Base-by-base conservation (phyloP, 1,140 invertebrate species). In the Acromyrmex heyeri region DNA sequence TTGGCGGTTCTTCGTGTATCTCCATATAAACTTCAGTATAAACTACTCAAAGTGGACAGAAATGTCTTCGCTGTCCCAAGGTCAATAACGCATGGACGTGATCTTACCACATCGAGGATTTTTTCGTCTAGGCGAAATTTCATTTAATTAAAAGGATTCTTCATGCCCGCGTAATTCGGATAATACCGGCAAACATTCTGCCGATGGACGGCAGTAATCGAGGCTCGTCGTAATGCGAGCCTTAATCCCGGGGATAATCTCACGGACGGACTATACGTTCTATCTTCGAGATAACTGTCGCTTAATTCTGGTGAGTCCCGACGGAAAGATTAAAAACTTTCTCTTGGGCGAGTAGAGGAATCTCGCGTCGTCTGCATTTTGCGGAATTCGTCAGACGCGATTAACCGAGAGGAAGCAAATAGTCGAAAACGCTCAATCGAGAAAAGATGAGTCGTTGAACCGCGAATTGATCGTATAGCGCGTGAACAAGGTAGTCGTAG, bases 141-240 rank as follows among this genome's bases (percentile, higher is more conserved):
- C 76, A 79, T 86, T 86, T 86, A 86, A 86, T 86, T 86, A 86
- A 85, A 69, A 65, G 53, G n/a, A 50, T 30, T 14, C 75, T 38
- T 14, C 50, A 44, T 38, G 34, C 14, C 18, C 30, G n/a, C 67
- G 53, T 86, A 81, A 86, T 67, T 78, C 85, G 50, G 75, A 86
- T 79, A 79, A 86, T 69, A 67, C 75, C 85, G 30, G 64, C 76
- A 69, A 86, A 86, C 75, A 86, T 86, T 86, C 85, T 69, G 64
- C 76, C 85, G 85, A 86, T 86, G 85, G 82, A 78, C 75, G 64
- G 3, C 53, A 61, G 50, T 86, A 86, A 86, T 86, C 75, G 83
- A 67, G 75, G 83, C 75, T 67, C 64, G 85, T 61, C 73, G 62
- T 78, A 86, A 65, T 78, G 67, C 78, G 64, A 86, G 48, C 53